phyloP scores from a whole-genome alignment of 2,888 invertebrate genomes.

The Andrena hattorfiana region DNA sequence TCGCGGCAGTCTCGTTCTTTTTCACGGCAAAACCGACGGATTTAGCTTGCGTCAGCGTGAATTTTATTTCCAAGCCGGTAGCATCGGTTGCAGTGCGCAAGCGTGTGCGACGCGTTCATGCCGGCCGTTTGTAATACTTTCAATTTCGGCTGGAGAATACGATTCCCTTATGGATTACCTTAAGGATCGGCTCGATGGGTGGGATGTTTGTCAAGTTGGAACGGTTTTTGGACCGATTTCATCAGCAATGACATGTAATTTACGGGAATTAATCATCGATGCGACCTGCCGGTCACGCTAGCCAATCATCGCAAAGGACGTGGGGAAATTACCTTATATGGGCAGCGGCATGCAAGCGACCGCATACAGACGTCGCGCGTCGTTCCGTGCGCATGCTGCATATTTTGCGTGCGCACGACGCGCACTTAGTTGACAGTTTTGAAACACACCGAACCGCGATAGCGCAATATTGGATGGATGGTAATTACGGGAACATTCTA shows the following conservation, averaged over 20 bases:
- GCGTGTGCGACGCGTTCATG: slow-evolving; percentile 57
- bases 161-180: slow-evolving; percentile 18
- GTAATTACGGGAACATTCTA: not conserved
- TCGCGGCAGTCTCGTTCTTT: not conserved
- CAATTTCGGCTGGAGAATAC: slow-evolving; percentile 67
- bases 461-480: not conserved
- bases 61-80: slow-evolving; percentile 58
- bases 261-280: slow-evolving; percentile 76
- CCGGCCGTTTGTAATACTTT: slow-evolving; percentile 65
- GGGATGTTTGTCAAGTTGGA: not conserved
- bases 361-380: slow-evolving; percentile 65
- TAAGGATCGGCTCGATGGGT: not conserved
- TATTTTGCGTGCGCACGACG: slow-evolving; percentile 56
- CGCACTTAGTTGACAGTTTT: slow-evolving; percentile 49
- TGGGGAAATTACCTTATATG: slow-evolving; percentile 86
- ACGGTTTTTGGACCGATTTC: slow-evolving; percentile 3
- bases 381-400: slow-evolving; percentile 65
- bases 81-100: slow-evolving; percentile 58
- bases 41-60: not conserved
- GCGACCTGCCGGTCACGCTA: slow-evolving; percentile 75
- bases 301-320: slow-evolving; percentile 84
- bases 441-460: slow-evolving; percentile 9
- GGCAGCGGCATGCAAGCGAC: slow-evolving; percentile 78
- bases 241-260: slow-evolving; percentile 47
- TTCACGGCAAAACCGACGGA: not conserved